Evolutionary conservation across 2,797 vertebrate genomes (phyloP), one percentile per base, ranked within the genome.

Genomic region (Lagothrix lagotricha): DNA sequence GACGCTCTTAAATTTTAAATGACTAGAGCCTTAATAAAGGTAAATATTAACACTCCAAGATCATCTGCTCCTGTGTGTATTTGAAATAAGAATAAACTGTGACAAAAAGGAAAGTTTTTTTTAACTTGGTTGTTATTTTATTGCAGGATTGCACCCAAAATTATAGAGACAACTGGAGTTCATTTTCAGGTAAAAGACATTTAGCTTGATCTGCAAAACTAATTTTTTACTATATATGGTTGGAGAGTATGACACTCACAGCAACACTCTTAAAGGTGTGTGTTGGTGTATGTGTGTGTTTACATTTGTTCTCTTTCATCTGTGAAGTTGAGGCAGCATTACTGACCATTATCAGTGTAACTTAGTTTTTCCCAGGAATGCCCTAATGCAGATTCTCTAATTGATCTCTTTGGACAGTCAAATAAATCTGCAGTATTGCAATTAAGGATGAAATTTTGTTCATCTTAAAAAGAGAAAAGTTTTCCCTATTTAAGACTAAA

Each of bases 141-240:
- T 98, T 98, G 44, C 92, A 99, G 99, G 98, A 98, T 98, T 97
- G 98, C 99, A 94, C 99, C 99, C 96, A 99, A 99, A 99, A 99
- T 99, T 96, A 99, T 99, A 97, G 99, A 99, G 96, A 99, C 99
- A 0, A 99, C 99, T 92, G 99, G 99, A 97, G 99, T 99, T 98
- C 99, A 99, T 99, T 99, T 99, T 99, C 99, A 99, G 99, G 99
- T 99, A 97, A 96, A 98, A 98, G 89, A 96, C 61, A 81, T 97
- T 98, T 97, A 50, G 91, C 58, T 93, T 79, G 57, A 94, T 15
- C 33, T 82, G 5, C 90, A 83, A 95, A 96, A 82, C 64, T 88
- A 67, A 50, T 76, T 96, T 96, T 87, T 93, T 96, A 41, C 28
- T 81, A 0, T 91, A 41, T 87, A 1, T 89, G 33, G 73, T 39